Base-by-base conservation (phyloP, 37 sponge, comb jelly and placozoan species). In the Eunapius fragilis region DNA sequence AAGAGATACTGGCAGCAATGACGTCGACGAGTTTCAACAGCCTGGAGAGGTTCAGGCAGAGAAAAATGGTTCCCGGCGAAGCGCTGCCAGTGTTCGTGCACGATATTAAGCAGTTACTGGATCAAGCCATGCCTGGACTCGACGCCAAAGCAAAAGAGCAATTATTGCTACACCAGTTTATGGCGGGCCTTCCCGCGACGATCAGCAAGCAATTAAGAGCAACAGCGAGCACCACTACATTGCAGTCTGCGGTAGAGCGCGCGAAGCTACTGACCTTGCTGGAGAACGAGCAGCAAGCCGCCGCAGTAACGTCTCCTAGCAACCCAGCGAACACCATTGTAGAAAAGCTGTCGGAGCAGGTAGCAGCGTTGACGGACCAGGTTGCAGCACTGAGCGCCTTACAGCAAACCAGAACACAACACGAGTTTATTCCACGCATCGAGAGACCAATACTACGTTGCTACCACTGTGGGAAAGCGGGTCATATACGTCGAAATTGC, bases 111-210 rank as follows among this genome's bases (percentile, higher is more conserved):
- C 32, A 81, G 45, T 50, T 80, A 19, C 77, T 90, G 70, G 77
- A 84, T n/a, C 91, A 86, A 80, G 91, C 86, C 36, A 90, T 90
- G 91, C 86, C 91, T 75, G 86, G 30, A 35, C 26, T 90, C 25
- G 86, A 74, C 24, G 37, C 1, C 28, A 70, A 23, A 25, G 79
- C 86, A 11, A 68, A 70, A 26, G 72, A 81, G n/a, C n/a, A n/a
- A n/a, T n/a, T n/a, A n/a, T 6, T 90, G 37, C 69, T 90, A 22
- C 91, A 90, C 67, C 91, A 86, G 37, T 86, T 86, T 25, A 33
- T 86, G 22, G 83, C 67, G 14, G 91, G 91, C 26, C 45, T 86
- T 22, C 87, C 91, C 3, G 41, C 6, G 6, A 10, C 49, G n/a
- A 28, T 84, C 24, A 75, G 86, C 67, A 30, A 30, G 37, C 86